A percentile compares a stretch with the other conserved stretches of the same genome.
These are phyloP conservation scores for Drosophila athabasca DNA, from an alignment of 1,140 invertebrate species.

Conservation along the genomic window DNA sequence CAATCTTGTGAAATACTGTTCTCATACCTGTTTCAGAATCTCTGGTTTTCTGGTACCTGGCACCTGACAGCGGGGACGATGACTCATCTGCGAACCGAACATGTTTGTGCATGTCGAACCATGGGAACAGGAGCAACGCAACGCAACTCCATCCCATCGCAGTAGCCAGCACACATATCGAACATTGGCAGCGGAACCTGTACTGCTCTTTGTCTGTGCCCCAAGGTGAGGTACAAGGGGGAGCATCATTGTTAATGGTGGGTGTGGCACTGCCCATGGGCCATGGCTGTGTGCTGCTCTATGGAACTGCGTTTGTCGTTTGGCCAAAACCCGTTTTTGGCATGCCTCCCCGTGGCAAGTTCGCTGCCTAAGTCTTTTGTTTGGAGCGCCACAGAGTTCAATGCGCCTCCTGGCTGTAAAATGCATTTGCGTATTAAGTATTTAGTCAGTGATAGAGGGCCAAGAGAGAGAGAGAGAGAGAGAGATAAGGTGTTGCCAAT, in stretches of 20 bases:
- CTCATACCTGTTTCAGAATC: conserved; percentile 38
- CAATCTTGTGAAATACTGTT: conserved; percentile 68
- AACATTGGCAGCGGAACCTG: conserved; percentile 16
- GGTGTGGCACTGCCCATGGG: conserved; percentile 24
- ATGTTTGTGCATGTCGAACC: conserved; percentile 57
- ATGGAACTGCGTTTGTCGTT: conserved; percentile 58
- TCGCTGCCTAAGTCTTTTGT: conserved; percentile 82
- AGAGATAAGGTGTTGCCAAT: too few relatives aligned
- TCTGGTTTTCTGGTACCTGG: conserved; percentile 33
- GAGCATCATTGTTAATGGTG: conserved; percentile 28
- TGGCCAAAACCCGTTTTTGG: conserved; percentile 63
- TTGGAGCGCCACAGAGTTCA: conserved; percentile 66
- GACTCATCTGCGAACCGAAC: conserved; percentile 56
- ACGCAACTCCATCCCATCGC: not conserved
- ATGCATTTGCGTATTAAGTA: conserved; percentile 40
- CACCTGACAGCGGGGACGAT: conserved; percentile 28
- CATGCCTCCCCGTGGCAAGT: conserved; percentile 51
- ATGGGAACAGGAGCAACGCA: conserved; percentile 69
- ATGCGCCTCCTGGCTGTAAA: conserved; percentile 45
- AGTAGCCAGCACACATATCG: conserved; percentile 9
- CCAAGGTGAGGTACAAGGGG: not conserved
- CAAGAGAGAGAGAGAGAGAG: not conserved
- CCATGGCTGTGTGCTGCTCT: not conserved
- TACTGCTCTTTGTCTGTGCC: conserved; percentile 1
- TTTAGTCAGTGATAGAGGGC: conserved; percentile 2